Base-by-base conservation (phyloP, 2,797 vertebrate species). In the Sebastes steindachneri region DNA sequence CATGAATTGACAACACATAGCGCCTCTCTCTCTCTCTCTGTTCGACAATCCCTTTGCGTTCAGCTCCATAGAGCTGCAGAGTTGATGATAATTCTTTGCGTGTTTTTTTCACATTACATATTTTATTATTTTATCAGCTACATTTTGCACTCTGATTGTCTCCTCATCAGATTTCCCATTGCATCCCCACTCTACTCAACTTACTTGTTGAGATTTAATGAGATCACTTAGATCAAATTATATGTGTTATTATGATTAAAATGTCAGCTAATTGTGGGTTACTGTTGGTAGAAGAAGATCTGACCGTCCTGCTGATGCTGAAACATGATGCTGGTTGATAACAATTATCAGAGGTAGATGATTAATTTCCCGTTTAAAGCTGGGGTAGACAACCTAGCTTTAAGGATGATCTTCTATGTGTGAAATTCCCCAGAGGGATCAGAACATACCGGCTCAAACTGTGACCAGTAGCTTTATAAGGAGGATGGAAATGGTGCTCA, bases 351-450 rank as follows among this genome's bases (percentile, higher is more conserved):
- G 31, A 17, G 45, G 19, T 29, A 3, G 14, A 57, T 63, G 70
- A 68, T 12, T 57, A 29, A 29, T 51, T 57, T 53, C 35, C 28
- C 48, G 3, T 55, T 25, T 7, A 26, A 14, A 25, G 54, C 11
- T 55, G 54, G 19, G 0, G 48, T 51, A 51, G 48, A 0, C 48
- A 51, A 51, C 45, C 2, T 51, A 58, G 55, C 37, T 54, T 57
- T 15, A 41, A 29, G 21, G 33, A 68, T 55, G 57, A 68, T 62
- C 6, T 60, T 70, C 3, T 59, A 51, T 70, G 35, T 80, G 59
- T 69, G 57, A 66, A 55, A 17, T 21, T 23, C 29, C 35, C 37
- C 69, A 59, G 45, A 26, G 26, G 9, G 65, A 51, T 68, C 15
- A 41, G 51, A 80, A n/a, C 26, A 14, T 14, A 11, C 25, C 21